phyloP scores from a whole-genome alignment of 2,888 invertebrate genomes.

The Cosmia pyralina region DNA sequence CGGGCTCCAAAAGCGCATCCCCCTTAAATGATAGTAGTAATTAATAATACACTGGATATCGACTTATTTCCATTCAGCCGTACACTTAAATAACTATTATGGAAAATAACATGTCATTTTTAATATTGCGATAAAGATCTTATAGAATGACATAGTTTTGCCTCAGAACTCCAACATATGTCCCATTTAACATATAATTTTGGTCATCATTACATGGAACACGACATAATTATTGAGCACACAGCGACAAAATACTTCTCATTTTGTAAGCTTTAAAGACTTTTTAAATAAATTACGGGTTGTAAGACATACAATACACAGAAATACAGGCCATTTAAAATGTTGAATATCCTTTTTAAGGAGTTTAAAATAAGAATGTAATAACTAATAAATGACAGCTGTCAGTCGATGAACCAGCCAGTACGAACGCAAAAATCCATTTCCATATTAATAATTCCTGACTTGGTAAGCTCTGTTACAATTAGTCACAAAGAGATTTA shows the following conservation, averaged over 20 bases:
- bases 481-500: no score
- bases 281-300: constrained; percentile 29
- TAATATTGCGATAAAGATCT: background rate
- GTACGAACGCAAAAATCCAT: constrained; percentile 11
- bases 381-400: constrained; percentile 12
- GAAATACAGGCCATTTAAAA: constrained; percentile 44
- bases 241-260: constrained; percentile 21
- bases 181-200: constrained; percentile 4
- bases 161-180: constrained; percentile 6
- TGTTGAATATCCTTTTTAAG: background rate
- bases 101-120: background rate
- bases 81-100: constrained; percentile 1
- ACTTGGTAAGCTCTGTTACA: no score
- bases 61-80: background rate
- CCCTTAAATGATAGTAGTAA: background rate
- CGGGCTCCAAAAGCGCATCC: no score
- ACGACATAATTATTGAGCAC: constrained; percentile 19
- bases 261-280: constrained; percentile 1
- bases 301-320: constrained; percentile 20
- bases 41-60: background rate
- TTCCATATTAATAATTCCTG: background rate
- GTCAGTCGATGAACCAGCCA: constrained; percentile 10
- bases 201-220: constrained; percentile 13
- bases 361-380: constrained; percentile 18
- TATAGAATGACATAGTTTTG: constrained; percentile 8